Base-by-base conservation (phyloP, 2,888 invertebrate species). In the Amphipyra berbera region DNA sequence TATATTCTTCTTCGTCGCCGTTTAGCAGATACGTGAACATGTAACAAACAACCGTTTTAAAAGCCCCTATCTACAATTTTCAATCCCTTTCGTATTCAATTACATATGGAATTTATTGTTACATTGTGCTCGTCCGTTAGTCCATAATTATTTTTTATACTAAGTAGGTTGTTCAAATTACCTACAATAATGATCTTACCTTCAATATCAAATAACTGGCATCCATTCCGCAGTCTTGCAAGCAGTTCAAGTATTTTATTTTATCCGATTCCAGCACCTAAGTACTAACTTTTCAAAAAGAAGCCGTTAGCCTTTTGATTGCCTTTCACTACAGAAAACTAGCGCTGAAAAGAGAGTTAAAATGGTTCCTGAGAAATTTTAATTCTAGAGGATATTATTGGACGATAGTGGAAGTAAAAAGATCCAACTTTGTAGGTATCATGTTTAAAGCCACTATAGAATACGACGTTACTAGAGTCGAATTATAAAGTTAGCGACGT, bases 401-500 rank as follows among this genome's bases (percentile, higher is more conserved):
- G 35, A 37, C 13, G n/a, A 37, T 21, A 53, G 33, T 37, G 37
- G 37, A 10, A 37, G n/a, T 30, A 30, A 42, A 41, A 50, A 41
- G 41, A 13, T 50, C 4, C 21, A 46, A 41, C 21, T 21, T 14
- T 8, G 40, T 40, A 53, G 62, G 13, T 57, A 60, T 54, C 49
- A 56, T 57, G 37, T 52, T 42, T 44, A 58, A 68, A 71, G 40
- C 37, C 58, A 57, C 56, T 63, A 13, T 52, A 61, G 61, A 61
- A 58, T 69, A 68, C 58, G 55, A 64, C 37, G 60, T 64, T 62
- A 59, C 61, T 66, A 42, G 53, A 67, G 56, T 59, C 66, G 75
- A 79, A 82, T 86, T 85, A 86, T 81, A 82, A 86, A 89, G 86
- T 88, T 87, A 75, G 80, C 73, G 73, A 77, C 82, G 78, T 85